Conservation (phyloP, 2,113 vertebrate genomes). For the Pomatorhinus ruficollis region DNA sequence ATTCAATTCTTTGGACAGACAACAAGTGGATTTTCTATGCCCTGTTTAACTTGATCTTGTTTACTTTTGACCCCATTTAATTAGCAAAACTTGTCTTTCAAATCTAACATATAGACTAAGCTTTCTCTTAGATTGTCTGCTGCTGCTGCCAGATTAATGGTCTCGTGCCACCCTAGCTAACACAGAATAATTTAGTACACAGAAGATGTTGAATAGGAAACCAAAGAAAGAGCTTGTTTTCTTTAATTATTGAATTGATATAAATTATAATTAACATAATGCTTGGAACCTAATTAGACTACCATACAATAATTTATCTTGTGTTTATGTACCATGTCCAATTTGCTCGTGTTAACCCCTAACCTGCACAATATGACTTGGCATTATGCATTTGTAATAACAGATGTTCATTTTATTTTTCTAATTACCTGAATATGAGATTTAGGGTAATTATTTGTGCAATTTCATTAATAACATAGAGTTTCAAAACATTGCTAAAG, state of each 20-base stretch:
- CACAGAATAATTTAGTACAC: slow-evolving; percentile 24
- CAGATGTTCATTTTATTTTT: slow-evolving; percentile 69
- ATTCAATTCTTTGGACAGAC: background rate
- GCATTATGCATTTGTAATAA: slow-evolving; percentile 67
- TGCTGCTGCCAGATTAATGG: slow-evolving; percentile 49
- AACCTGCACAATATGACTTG: slow-evolving; percentile 64
- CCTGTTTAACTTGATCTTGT: background rate
- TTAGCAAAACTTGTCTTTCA: slow-evolving; percentile 24
- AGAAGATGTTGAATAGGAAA: slow-evolving; percentile 42
- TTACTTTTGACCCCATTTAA: slow-evolving; percentile 36
- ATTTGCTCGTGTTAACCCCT: slow-evolving; percentile 74
- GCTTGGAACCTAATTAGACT: slow-evolving; percentile 67
- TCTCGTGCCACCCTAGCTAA: background rate
- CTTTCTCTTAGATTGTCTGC: background rate
- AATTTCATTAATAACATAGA: slow-evolving; percentile 54
- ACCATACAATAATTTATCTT: slow-evolving; percentile 69
- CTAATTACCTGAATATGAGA: slow-evolving; percentile 67
- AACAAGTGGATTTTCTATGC: background rate
- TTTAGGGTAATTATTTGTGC: slow-evolving; percentile 58
- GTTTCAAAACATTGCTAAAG: slow-evolving; percentile 22
- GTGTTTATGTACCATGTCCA: slow-evolving; percentile 72
- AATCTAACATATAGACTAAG: slow-evolving; percentile 1
- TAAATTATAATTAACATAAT: slow-evolving; percentile 75
- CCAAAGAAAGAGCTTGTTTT: slow-evolving; percentile 59
- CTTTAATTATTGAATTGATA: slow-evolving; percentile 76